Percentiles rank a stretch among this genome's conserved stretches.
phyloP scores from a whole-genome alignment of 1,140 invertebrate species.

The Augochlora pura region DNA sequence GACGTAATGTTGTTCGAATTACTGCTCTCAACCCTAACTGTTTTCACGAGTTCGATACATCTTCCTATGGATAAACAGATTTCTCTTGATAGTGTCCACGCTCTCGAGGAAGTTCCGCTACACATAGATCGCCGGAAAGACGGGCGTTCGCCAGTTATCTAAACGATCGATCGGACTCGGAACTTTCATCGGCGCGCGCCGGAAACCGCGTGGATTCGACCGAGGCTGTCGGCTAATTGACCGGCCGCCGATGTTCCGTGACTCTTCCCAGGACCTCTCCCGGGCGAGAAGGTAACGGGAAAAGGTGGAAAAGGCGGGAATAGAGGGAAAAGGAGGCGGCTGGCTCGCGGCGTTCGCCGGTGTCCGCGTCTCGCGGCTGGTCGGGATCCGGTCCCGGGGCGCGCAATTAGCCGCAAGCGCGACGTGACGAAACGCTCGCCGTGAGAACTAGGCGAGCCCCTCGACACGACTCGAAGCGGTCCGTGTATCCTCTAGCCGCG shows the following conservation, averaged over 20 bases:
- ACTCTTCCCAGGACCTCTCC: neutral
- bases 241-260: neutral
- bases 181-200: neutral
- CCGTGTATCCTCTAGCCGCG: slow-evolving; percentile 36
- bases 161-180: neutral
- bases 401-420: slow-evolving; percentile 9
- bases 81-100: no score
- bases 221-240: neutral
- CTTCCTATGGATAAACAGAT: no score
- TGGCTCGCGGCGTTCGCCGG: neutral
- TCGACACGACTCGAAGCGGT: slow-evolving; percentile 13
- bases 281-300: neutral
- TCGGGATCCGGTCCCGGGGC: neutral
- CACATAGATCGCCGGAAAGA: no score
- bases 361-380: no score
- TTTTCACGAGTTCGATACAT: no score
- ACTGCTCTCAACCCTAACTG: no score
- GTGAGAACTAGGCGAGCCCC: slow-evolving; percentile 59
- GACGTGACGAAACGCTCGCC: slow-evolving; percentile 46
- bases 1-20: no score
- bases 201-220: neutral
- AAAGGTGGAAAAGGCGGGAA: neutral
- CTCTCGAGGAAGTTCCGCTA: no score
- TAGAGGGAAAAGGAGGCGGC: no score
- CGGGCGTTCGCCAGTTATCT: neutral